Evolutionary conservation across 2,113 vertebrate genomes (phyloP).

Genomic region (Proterorhinus semilunaris): DNA sequence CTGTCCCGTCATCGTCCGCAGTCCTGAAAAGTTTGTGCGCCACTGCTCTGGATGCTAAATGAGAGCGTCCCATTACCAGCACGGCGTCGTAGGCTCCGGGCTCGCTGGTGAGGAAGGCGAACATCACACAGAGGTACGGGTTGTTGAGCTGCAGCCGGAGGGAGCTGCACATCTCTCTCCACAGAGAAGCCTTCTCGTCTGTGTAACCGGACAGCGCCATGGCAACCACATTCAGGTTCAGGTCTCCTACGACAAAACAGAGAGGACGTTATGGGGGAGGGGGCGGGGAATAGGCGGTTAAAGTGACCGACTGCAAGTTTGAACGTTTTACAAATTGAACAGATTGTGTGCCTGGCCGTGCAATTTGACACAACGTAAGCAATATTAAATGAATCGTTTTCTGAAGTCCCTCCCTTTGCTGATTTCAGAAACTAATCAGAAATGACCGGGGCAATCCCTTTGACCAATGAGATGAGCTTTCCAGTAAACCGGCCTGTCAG

Average conservation of each 20-base stretch:
- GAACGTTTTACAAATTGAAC: too few species aligned
- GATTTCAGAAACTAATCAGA: too few species aligned
- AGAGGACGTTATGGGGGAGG: background rate
- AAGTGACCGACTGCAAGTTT: too few species aligned
- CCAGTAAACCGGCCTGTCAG: too few species aligned
- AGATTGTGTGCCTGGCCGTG: too few species aligned
- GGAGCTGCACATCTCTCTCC: slow-evolving; percentile 98
- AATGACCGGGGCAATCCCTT: too few species aligned
- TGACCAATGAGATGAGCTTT: too few species aligned
- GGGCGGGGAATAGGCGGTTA: too few species aligned
- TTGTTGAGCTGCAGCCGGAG: slow-evolving; percentile 91
- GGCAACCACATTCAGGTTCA: slow-evolving; percentile 98
- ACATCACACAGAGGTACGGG: slow-evolving; percentile 95
- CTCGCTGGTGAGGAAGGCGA: slow-evolving; percentile 98
- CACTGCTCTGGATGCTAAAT: background rate
- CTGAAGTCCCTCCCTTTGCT: too few species aligned
- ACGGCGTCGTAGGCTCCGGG: slow-evolving; percentile 91
- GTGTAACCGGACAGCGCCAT: slow-evolving; percentile 98
- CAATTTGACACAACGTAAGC: too few species aligned
- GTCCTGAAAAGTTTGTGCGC: background rate
- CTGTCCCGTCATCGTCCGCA: too few species aligned
- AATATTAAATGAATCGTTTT: too few species aligned
- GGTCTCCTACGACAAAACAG: slow-evolving; percentile 80
- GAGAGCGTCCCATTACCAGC: slow-evolving; percentile 77
- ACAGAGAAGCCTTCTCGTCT: slow-evolving; percentile 94